Percentiles rank a stretch among this genome's conserved stretches.
Evolutionary conservation across 1,140 invertebrate species (phyloP).

Genomic region (Zaprionus ghesquierei): DNA sequence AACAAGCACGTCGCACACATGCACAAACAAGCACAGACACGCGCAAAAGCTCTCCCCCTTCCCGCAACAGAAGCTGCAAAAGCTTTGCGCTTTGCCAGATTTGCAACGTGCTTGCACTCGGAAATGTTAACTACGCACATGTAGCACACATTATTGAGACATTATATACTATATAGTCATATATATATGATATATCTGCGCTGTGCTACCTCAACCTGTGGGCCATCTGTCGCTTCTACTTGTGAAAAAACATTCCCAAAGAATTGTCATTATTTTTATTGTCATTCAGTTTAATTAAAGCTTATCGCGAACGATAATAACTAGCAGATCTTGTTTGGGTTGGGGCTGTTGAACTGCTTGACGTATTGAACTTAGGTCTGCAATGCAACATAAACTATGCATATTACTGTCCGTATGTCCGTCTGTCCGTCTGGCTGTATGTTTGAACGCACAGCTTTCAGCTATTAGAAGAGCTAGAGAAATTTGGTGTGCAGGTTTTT

Average conservation of each 20-base stretch:
- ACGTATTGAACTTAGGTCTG: not conserved
- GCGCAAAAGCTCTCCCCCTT: constrained; percentile 28
- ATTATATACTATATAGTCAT: not conserved
- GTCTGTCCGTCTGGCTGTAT: too few relatives aligned
- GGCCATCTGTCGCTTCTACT: not conserved
- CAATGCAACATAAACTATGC: not conserved
- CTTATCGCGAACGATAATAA: constrained; percentile 23
- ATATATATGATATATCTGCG: not conserved
- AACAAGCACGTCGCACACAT: not conserved
- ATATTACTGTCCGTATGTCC: too few relatives aligned
- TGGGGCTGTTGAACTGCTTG: not conserved
- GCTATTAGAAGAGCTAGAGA: too few relatives aligned
- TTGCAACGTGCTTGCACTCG: constrained; percentile 16
- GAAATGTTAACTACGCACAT: constrained; percentile 16
- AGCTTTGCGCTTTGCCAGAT: constrained; percentile 24
- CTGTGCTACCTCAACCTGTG: constrained; percentile 31
- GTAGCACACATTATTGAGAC: not conserved
- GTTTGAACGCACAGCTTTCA: too few relatives aligned
- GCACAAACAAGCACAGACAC: constrained; percentile 11
- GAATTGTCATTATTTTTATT: constrained; percentile 2
- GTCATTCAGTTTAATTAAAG: constrained; percentile 22
- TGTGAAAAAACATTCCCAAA: not conserved
- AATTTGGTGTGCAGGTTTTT: too few relatives aligned
- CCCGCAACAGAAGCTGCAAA: not conserved
- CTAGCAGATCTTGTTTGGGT: not conserved